phyloP scores from a whole-genome alignment of 2,888 invertebrate species.

The Amphiduros pacificus region DNA sequence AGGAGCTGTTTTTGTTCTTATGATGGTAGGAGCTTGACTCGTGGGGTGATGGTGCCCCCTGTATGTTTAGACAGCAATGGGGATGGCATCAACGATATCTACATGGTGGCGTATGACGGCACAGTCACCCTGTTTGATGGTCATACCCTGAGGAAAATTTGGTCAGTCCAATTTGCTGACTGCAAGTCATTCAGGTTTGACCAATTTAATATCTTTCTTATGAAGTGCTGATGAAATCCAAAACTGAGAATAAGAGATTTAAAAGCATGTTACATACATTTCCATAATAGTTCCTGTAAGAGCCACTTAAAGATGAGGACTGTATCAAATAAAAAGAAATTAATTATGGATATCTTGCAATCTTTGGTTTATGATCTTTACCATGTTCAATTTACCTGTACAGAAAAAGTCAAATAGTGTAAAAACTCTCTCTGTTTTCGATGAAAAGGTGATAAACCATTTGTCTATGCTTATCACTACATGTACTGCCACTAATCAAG shows the following conservation, averaged over 20 bases:
- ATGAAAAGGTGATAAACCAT: too few relatives aligned
- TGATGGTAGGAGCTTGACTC: slow-evolving; percentile 24
- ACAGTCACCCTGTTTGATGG: slow-evolving; percentile 45
- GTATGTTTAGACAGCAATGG: slow-evolving; percentile 48
- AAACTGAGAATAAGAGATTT: too few relatives aligned
- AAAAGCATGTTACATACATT: not conserved
- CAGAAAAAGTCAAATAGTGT: too few relatives aligned
- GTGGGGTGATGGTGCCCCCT: slow-evolving; percentile 55
- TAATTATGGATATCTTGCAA: too few relatives aligned
- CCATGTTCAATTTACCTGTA: too few relatives aligned
- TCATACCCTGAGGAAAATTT: slow-evolving; percentile 39
- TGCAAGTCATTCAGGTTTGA: slow-evolving; percentile 50
- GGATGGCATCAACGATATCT: slow-evolving; percentile 51
- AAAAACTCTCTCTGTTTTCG: too few relatives aligned
- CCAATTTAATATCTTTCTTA: not conserved
- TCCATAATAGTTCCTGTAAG: not conserved
- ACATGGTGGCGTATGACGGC: slow-evolving; percentile 52
- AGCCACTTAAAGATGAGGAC: not conserved
- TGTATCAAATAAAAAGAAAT: too few relatives aligned
- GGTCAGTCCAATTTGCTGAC: slow-evolving; percentile 44
- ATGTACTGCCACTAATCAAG: too few relatives aligned
- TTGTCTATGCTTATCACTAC: too few relatives aligned
- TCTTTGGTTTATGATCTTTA: too few relatives aligned
- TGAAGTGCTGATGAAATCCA: too few relatives aligned
- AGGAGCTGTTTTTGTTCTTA: too few relatives aligned